Conservation (phyloP, 2,113 vertebrate species). For the Garra rufa region DNA sequence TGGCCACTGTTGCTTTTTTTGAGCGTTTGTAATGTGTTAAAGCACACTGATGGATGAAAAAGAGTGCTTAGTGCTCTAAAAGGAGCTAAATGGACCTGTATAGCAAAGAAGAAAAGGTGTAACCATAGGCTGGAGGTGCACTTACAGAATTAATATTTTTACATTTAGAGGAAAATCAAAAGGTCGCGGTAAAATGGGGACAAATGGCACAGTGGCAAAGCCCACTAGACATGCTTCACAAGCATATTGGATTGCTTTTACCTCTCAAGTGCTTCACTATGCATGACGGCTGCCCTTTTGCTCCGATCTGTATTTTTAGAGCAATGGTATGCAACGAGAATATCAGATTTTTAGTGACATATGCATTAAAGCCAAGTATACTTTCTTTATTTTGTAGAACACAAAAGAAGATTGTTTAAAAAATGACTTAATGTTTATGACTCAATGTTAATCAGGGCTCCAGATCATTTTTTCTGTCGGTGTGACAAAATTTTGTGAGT, state of each 20-base stretch:
- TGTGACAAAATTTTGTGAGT: no score
- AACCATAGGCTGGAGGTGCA: not conserved
- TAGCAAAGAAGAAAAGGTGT: not conserved
- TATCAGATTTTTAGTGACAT: not conserved
- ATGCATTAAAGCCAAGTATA: not conserved
- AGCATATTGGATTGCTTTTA: not conserved
- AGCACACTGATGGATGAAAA: conserved; percentile 13
- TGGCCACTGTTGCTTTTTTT: conserved; percentile 15
- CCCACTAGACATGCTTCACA: not conserved
- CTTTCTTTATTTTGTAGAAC: not conserved
- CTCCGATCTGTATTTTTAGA: not conserved
- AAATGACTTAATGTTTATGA: no score
- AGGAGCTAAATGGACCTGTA: not conserved
- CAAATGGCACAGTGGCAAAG: not conserved
- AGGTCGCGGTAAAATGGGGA: not conserved
- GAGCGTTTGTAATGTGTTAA: conserved; percentile 6
- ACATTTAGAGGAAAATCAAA: not conserved
- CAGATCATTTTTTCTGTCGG: no score
- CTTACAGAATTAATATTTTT: not conserved
- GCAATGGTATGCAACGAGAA: not conserved
- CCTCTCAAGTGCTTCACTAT: not conserved
- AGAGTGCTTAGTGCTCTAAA: not conserved
- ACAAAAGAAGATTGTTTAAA: not conserved
- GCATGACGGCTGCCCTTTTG: not conserved
- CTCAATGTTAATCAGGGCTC: no score